Conservation (phyloP, 2,888 invertebrate genomes). For the Caenorhabditis wallacei region DNA sequence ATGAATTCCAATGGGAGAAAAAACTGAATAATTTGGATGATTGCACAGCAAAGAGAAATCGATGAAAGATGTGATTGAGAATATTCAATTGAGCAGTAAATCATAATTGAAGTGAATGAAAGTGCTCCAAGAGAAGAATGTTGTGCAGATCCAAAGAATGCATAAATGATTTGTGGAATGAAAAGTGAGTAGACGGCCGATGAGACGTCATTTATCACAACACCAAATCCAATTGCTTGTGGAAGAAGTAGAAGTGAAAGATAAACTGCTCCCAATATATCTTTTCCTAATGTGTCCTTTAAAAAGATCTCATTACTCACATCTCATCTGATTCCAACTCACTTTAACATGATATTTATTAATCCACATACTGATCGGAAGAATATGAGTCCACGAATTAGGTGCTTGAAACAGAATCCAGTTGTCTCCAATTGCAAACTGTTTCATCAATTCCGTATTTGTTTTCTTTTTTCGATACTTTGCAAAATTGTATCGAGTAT, state of each 20-base stretch:
- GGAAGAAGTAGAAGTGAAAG: constrained; percentile 56
- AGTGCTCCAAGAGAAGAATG: constrained; percentile 69
- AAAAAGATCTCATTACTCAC: no score
- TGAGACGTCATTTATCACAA: constrained; percentile 66
- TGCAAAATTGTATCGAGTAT: constrained; percentile 65
- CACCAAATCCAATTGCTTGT: constrained; percentile 64
- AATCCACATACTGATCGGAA: constrained; percentile 59
- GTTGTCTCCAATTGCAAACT: constrained; percentile 61
- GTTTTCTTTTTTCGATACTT: constrained; percentile 67
- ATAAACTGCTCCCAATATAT: constrained; percentile 60
- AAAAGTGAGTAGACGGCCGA: constrained; percentile 65
- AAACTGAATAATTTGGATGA: constrained; percentile 67
- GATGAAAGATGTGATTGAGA: constrained; percentile 44
- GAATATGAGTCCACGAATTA: constrained; percentile 60
- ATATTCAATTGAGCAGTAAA: constrained; percentile 49
- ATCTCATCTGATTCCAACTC: no score
- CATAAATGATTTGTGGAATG: constrained; percentile 69
- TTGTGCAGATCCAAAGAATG: constrained; percentile 67
- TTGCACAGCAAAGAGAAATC: constrained; percentile 55
- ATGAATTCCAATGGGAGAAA: constrained; percentile 69
- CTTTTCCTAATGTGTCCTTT: constrained; percentile 58
- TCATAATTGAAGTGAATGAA: constrained; percentile 59
- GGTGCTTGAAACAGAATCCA: constrained; percentile 59
- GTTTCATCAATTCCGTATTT: constrained; percentile 54
- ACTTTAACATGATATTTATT: constrained; percentile 66